Conservation (phyloP, 1,140 invertebrate species). For the Ceratina calcarata region DNA sequence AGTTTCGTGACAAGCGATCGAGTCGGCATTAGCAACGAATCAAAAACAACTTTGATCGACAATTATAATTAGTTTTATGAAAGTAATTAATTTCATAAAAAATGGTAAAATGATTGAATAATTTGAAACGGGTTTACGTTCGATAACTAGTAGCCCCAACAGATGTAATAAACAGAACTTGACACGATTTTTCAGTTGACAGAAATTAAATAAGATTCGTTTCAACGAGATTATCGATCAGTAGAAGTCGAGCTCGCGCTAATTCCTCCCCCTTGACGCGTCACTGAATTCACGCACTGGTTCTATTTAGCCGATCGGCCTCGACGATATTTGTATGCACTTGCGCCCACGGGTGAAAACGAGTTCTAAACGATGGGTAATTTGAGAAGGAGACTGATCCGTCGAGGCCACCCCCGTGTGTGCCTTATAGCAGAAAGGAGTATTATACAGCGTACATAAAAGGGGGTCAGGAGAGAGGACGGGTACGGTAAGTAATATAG, state of each 20-base stretch:
- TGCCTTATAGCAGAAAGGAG: slow-evolving; percentile 51
- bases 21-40: slow-evolving; percentile 36
- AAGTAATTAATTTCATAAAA: neutral
- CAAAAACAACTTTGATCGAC: neutral
- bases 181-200: too few species aligned
- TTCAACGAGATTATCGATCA: neutral
- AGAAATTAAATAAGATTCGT: neutral
- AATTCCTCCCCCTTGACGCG: slow-evolving; percentile 8
- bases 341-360: slow-evolving; percentile 72
- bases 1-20: slow-evolving; percentile 53
- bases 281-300: neutral
- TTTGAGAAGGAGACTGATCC: slow-evolving; percentile 69
- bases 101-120: neutral
- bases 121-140: neutral
- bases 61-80: neutral
- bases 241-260: too few species aligned
- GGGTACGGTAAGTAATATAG: slow-evolving; percentile 76
- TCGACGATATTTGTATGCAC: slow-evolving; percentile 71
- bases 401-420: slow-evolving; percentile 56
- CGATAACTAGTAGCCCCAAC: neutral
- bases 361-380: slow-evolving; percentile 79
- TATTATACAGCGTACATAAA: slow-evolving; percentile 71
- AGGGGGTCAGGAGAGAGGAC: slow-evolving; percentile 64
- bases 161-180: too few species aligned
- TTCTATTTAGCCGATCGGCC: slow-evolving; percentile 50